These are phyloP conservation scores for Magallana nippona DNA, from an alignment of 2,888 invertebrate species.

Conservation along the genomic window DNA sequence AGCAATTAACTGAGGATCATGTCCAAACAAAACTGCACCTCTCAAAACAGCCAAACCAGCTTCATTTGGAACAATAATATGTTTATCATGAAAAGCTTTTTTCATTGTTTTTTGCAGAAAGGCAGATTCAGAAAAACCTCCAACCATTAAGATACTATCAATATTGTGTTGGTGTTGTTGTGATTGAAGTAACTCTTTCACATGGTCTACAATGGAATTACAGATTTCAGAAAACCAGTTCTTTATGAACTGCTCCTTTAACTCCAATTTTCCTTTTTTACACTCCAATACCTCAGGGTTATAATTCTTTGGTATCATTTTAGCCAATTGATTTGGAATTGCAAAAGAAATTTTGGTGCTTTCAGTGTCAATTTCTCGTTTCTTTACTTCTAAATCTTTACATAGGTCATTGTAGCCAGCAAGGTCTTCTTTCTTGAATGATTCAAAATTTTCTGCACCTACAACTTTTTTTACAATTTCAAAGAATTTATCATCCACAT, in stretches of 20 bases:
- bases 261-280: neutral
- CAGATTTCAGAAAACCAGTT: neutral
- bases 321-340: neutral
- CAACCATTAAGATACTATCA: conserved; percentile 5
- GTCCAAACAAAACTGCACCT: conserved; percentile 9
- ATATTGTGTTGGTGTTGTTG: neutral
- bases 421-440: neutral
- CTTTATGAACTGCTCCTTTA: neutral
- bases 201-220: neutral
- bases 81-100: neutral
- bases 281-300: neutral
- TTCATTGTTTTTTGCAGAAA: neutral
- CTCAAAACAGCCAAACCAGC: conserved; percentile 13
- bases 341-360: neutral
- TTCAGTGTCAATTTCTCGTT: neutral
- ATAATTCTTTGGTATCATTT: no score
- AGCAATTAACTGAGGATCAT: neutral
- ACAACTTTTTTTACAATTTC: neutral
- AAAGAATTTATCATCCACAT: neutral
- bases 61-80: neutral
- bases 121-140: neutral
- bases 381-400: neutral
- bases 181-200: neutral
- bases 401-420: neutral
- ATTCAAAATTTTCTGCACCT: neutral